These are phyloP conservation scores for Speoplatyrhinus poulsoni DNA, from an alignment of 2,113 vertebrate species.

Conservation along the genomic window DNA sequence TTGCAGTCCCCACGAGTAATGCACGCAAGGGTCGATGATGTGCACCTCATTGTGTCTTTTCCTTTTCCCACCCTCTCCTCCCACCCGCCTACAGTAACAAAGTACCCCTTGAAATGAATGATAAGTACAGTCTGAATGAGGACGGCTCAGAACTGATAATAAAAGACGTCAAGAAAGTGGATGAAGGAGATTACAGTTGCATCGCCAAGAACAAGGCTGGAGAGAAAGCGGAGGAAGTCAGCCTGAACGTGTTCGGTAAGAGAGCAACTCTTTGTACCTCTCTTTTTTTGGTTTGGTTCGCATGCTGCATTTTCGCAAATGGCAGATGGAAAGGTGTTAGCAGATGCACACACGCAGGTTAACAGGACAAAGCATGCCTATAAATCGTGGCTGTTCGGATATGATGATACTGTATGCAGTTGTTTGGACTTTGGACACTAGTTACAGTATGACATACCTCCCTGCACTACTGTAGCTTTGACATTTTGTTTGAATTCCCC, in stretches of 20 bases:
- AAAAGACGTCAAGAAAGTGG: slow-evolving; percentile 86
- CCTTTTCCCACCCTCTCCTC: neutral
- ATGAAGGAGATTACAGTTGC: slow-evolving; percentile 94
- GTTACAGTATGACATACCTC: no score
- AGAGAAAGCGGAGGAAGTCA: slow-evolving; percentile 84
- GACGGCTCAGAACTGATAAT: slow-evolving; percentile 91
- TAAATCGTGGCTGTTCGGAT: slow-evolving; percentile 34
- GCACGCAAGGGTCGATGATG: slow-evolving; percentile 1
- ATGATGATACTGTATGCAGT: neutral
- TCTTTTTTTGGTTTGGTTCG: slow-evolving; percentile 10
- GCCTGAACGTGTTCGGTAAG: slow-evolving; percentile 96
- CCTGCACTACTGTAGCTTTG: no score
- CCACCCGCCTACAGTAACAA: slow-evolving; percentile 77
- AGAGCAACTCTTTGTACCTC: slow-evolving; percentile 27
- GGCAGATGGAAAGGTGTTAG: no score
- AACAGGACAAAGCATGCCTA: slow-evolving; percentile 25
- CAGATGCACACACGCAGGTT: slow-evolving; percentile 17
- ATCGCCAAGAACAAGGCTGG: slow-evolving; percentile 96
- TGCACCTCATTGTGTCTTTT: slow-evolving; percentile 18
- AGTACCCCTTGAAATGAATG: slow-evolving; percentile 81
- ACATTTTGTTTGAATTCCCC: no score
- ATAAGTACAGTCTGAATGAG: slow-evolving; percentile 87
- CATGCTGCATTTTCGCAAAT: neutral
- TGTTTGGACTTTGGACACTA: no score
- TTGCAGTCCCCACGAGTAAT: slow-evolving; percentile 12